phyloP scores from a whole-genome alignment of 2,113 vertebrate genomes.

The Sylvilagus bachmani region DNA sequence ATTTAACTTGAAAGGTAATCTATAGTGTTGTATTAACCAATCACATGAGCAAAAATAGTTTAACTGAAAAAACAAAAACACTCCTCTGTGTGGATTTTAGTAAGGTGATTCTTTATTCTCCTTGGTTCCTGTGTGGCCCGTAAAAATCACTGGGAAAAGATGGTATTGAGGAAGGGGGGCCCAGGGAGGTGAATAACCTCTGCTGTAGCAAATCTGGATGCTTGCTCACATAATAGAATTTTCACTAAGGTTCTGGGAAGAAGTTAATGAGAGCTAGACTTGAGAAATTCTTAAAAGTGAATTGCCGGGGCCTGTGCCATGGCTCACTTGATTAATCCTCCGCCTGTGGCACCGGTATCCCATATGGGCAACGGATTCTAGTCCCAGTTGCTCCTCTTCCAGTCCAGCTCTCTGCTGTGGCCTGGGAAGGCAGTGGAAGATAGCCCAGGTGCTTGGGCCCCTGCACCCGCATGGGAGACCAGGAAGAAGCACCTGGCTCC shows the following conservation, averaged over 20 bases:
- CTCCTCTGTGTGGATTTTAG: no score
- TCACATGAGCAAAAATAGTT: background rate
- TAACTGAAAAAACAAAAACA: background rate
- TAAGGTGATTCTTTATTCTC: background rate
- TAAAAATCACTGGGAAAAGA: background rate
- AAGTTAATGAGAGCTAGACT: background rate
- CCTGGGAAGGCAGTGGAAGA: no score
- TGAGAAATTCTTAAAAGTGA: background rate
- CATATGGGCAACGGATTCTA: no score
- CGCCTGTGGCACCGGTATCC: no score
- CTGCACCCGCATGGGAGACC: no score
- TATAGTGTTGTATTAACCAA: background rate
- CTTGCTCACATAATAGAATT: background rate
- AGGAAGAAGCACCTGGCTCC: no score
- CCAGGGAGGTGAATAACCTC: background rate
- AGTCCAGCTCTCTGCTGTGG: no score
- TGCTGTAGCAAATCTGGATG: background rate
- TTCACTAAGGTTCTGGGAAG: background rate
- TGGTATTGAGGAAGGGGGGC: no score
- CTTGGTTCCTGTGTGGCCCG: fast-evolving
- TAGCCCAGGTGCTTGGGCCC: no score
- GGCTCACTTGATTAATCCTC: no score
- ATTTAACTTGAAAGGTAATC: background rate
- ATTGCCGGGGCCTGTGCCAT: no score
- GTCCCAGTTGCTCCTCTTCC: no score